Evolutionary conservation across 2,113 vertebrate genomes (phyloP).

Genomic region (Microcebus ravelobensis): DNA sequence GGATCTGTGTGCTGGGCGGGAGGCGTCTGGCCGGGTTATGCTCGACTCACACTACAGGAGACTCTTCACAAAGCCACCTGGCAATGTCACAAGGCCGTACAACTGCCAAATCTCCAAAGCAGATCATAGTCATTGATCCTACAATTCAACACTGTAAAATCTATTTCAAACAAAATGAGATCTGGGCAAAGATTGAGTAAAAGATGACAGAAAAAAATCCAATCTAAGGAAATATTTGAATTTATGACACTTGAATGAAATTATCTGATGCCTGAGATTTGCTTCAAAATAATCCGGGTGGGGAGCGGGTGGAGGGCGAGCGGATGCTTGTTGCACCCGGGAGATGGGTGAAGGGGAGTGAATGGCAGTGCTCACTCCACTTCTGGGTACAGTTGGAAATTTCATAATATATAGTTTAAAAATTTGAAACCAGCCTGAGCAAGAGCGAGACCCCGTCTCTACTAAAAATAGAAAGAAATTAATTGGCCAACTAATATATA

Average conservation of each 20-base stretch:
- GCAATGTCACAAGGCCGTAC: not conserved
- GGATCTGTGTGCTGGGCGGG: fast-evolving
- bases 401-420: not conserved
- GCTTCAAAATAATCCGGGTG: not conserved
- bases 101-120: not conserved
- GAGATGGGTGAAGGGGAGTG: not conserved
- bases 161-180: not conserved
- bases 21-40: not conserved
- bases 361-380: no score
- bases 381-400: not conserved
- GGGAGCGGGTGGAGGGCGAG: not conserved
- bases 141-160: not conserved
- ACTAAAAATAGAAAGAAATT: no score
- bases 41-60: not conserved
- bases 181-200: not conserved
- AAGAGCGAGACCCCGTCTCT: no score
- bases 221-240: not conserved
- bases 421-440: no score
- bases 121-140: not conserved
- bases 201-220: not conserved
- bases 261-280: not conserved
- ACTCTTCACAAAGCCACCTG: not conserved
- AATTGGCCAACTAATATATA: no score
- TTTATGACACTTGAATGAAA: not conserved
- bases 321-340: no score